Base-by-base conservation (phyloP, 1,140 invertebrate genomes). In the Augochlora pura region DNA sequence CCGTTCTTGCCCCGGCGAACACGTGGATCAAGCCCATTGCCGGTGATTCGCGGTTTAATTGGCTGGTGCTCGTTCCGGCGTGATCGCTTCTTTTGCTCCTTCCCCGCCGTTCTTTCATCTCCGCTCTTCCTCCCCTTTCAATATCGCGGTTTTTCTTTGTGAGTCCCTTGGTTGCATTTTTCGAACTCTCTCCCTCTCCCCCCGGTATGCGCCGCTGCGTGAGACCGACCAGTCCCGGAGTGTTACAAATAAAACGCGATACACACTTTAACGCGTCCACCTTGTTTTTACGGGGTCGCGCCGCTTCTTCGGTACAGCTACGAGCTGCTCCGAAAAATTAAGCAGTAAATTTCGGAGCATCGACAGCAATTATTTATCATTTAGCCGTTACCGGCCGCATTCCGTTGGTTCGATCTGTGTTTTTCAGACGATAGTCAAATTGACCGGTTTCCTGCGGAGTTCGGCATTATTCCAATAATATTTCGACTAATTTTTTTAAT, bases 31-130 rank as follows among this genome's bases (percentile, higher is more conserved):
- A 57, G 67, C 32, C 42, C 49, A 70, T 49, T 16, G 38, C 10
- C 46, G 75, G 46, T 78, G 82, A 83, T 70, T 70, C 75, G 69
- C 70, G 75, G 67, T 68, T 85, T 85, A 86, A 86, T 86, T 79
- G 83, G 75, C 77, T 49, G 80, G 14, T 54, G 57, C 54, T 60
- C 78, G 78, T 81, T 81, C 81, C 79, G 72, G 59, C 54, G 68
- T 66, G 54, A 69, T 60, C 69, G 64, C 81, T 68, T 62, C 52
- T 64, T 42, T 83, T 54, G 32, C 62, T 72, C 32, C 67, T 27
- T 63, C 23, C 18, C 49, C 57, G 10, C 14, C 52, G 2, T 52
- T 65, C 25, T 70, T 70, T 38, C 57, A 23, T 38, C 64, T 57
- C 59, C 21, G 23, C 21, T 32, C 23, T 25, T 12, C 12, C 64